phyloP scores from a whole-genome alignment of 2,113 vertebrate genomes.

The Emydura subglobosa region DNA sequence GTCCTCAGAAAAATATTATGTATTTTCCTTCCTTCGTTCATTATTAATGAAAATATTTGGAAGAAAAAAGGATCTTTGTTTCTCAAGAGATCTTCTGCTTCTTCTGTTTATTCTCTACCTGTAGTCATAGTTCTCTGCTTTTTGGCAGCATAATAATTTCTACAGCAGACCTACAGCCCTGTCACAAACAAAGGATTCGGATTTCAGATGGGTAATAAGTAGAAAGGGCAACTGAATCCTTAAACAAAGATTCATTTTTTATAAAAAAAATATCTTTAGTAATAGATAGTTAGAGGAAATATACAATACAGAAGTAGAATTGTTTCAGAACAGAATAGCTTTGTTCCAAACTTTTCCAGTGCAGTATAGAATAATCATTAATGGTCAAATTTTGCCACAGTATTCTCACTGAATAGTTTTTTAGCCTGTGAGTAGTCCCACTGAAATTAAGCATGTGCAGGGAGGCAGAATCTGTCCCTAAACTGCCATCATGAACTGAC shows the following conservation, averaged over 20 bases:
- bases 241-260: constrained; percentile 41
- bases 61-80: constrained; percentile 52
- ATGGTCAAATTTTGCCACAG: not conserved
- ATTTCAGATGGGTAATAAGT: constrained; percentile 38
- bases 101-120: constrained; percentile 73
- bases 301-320: not conserved
- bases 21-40: constrained; percentile 36
- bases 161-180: constrained; percentile 43
- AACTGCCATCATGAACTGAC: not conserved
- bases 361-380: not conserved
- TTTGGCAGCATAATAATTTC: constrained; percentile 58
- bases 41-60: constrained; percentile 70
- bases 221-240: constrained; percentile 33
- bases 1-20: not conserved
- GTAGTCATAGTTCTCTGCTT: constrained; percentile 28
- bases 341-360: constrained; percentile 40
- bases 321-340: not conserved
- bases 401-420: not conserved
- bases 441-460: not conserved
- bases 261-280: constrained; percentile 41
- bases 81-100: constrained; percentile 61
- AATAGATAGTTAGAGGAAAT: not conserved
- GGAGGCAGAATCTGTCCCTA: not conserved
- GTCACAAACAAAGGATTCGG: constrained; percentile 45
- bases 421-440: not conserved